Percentiles rank a stretch among this genome's conserved stretches.
Conservation (phyloP, 2,113 vertebrate genomes). For the Salvelinus alpinus region DNA sequence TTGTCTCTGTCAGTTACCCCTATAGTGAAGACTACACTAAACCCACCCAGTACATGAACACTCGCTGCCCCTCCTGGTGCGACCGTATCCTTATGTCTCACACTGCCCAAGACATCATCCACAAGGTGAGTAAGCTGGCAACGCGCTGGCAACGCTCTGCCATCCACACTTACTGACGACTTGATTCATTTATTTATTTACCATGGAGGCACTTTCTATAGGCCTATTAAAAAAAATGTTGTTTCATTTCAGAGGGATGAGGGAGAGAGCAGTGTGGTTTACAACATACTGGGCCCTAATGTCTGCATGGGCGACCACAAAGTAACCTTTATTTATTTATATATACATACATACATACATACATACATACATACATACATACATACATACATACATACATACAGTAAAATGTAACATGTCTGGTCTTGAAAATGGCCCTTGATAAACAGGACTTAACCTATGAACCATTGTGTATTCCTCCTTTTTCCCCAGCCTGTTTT, state of each 20-base stretch:
- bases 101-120: slow-evolving; percentile 57
- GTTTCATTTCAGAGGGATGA: slow-evolving; percentile 57
- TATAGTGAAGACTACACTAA: slow-evolving; percentile 80
- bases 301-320: slow-evolving; percentile 86
- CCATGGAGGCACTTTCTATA: neutral
- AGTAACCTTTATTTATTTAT: slow-evolving; percentile 51
- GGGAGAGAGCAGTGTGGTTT: slow-evolving; percentile 54
- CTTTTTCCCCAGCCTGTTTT: slow-evolving; percentile 74
- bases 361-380: neutral
- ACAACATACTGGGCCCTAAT: slow-evolving; percentile 75
- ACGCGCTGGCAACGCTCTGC: neutral
- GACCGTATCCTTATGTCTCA: slow-evolving; percentile 81
- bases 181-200: neutral
- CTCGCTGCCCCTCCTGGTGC: slow-evolving; percentile 83
- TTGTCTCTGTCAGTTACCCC: slow-evolving; percentile 72
- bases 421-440: too few relatives aligned
- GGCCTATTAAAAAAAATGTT: neutral
- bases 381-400: neutral
- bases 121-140: slow-evolving; percentile 57
- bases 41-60: slow-evolving; percentile 81
- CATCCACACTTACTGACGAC: neutral
- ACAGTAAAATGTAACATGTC: neutral
- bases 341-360: neutral
- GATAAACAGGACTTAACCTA: neutral
- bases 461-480: neutral